phyloP scores from a whole-genome alignment of 2,797 vertebrate species.

The Aplochiton taeniatus region DNA sequence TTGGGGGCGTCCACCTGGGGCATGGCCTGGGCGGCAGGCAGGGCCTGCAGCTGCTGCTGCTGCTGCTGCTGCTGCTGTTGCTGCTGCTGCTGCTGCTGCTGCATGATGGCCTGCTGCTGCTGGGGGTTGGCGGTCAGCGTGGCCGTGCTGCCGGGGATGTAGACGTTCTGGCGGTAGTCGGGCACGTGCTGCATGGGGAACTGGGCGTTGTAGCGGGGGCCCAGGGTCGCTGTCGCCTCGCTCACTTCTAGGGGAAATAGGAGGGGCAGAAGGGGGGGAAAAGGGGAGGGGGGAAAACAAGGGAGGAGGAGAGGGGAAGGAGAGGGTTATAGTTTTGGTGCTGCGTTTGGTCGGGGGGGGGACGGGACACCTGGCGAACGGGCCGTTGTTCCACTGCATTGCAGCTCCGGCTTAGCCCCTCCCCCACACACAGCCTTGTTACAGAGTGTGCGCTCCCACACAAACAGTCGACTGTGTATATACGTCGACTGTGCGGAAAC shows the following conservation, averaged over 20 bases:
- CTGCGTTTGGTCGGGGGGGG: constrained; percentile 1
- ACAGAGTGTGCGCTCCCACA: neutral
- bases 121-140: constrained; percentile 80
- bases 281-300: neutral
- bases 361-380: constrained; percentile 13
- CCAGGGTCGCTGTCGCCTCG: constrained; percentile 73
- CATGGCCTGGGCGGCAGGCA: constrained; percentile 50
- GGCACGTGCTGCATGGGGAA: constrained; percentile 84
- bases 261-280: neutral
- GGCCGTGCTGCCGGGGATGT: constrained; percentile 86
- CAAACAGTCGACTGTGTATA: constrained; percentile 3
- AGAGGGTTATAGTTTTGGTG: constrained; percentile 17
- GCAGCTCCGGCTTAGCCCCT: constrained; percentile 42
- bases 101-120: constrained; percentile 72
- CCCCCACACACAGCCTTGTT: constrained; percentile 20
- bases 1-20: constrained; percentile 51
- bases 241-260: constrained; percentile 63
- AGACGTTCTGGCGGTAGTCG: constrained; percentile 86
- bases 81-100: constrained; percentile 69
- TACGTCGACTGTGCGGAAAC: neutral
- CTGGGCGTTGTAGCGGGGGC: constrained; percentile 83
- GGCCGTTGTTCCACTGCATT: constrained; percentile 38
- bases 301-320: neutral
- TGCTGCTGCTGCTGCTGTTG: constrained; percentile 50
- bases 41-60: constrained; percentile 53